A percentile compares a stretch with the other conserved stretches of the same genome.
These are phyloP conservation scores for Thereva unica DNA, from an alignment of 2,888 invertebrate genomes.

Conservation along the genomic window DNA sequence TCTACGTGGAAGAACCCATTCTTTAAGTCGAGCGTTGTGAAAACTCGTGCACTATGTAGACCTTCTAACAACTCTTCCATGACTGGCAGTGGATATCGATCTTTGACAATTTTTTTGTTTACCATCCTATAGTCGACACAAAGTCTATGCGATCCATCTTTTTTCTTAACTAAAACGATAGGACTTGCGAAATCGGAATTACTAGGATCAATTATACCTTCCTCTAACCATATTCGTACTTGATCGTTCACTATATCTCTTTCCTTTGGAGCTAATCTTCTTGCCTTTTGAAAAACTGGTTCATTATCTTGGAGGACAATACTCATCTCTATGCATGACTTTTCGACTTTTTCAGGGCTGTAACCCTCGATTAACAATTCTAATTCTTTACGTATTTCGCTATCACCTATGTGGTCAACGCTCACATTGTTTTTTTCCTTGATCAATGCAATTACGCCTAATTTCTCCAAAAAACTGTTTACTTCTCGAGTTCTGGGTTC, in stretches of 20 bases:
- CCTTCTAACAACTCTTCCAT: conserved; percentile 39
- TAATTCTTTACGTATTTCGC: too few relatives aligned
- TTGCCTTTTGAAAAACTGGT: conserved; percentile 45
- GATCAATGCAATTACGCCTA: too few relatives aligned
- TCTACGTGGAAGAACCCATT: conserved; percentile 22
- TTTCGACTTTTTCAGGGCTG: background rate
- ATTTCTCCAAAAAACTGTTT: too few relatives aligned
- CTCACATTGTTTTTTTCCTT: too few relatives aligned
- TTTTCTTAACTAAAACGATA: conserved; percentile 43
- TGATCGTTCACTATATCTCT: conserved; percentile 45
- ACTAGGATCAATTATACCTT: conserved; percentile 38
- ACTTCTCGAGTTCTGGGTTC: too few relatives aligned
- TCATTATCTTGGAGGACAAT: too few relatives aligned
- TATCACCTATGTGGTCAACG: too few relatives aligned
- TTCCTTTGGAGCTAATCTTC: conserved; percentile 45
- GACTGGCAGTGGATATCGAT: conserved; percentile 32
- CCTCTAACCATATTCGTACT: conserved; percentile 47
- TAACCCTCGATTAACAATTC: too few relatives aligned
- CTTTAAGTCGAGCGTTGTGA: conserved; percentile 44
- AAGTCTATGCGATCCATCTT: conserved; percentile 41
- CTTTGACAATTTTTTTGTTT: conserved; percentile 29
- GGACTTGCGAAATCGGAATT: conserved; percentile 44
- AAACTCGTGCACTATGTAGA: conserved; percentile 44
- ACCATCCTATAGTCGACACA: conserved; percentile 45
- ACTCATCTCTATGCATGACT: background rate